phyloP scores from a whole-genome alignment of 1,140 invertebrate species.

The Cherax quadricarinatus region DNA sequence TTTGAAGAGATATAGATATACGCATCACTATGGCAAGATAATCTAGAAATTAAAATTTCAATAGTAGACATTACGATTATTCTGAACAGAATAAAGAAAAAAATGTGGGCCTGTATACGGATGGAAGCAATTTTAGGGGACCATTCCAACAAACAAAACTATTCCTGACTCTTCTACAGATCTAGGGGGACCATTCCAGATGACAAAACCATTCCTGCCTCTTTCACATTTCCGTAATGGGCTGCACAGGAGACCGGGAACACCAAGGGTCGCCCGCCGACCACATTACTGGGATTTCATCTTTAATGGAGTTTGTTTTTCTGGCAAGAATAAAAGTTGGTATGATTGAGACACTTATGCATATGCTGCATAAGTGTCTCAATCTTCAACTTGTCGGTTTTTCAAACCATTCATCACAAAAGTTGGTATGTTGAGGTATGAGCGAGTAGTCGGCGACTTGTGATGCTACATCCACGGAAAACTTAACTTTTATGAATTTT shows the following conservation, averaged over 20 bases:
- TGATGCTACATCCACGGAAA: too few species aligned
- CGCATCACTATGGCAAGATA: too few species aligned
- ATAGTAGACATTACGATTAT: too few species aligned
- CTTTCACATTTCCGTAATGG: conserved; percentile 10
- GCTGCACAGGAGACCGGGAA: not conserved
- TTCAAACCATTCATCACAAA: too few species aligned
- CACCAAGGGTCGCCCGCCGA: not conserved
- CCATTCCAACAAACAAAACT: conserved; percentile 9
- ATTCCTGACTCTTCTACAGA: conserved; percentile 9
- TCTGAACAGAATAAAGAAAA: not conserved
- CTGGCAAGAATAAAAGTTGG: not conserved
- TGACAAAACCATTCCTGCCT: conserved; percentile 16
- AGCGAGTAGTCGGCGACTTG: too few species aligned
- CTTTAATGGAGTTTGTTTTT: conserved; percentile 11
- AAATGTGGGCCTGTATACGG: not conserved
- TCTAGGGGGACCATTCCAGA: not conserved
- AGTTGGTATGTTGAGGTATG: too few species aligned
- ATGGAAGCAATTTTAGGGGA: not conserved
- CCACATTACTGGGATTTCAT: conserved; percentile 6
- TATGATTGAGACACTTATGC: too few species aligned
- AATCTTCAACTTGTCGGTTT: too few species aligned
- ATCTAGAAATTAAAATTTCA: too few species aligned
- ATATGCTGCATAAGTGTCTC: too few species aligned
- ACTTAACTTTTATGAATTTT: too few species aligned
- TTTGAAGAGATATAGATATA: too few species aligned